Evolutionary conservation across 2,888 invertebrate genomes (phyloP).

Genomic region (Melanchra persicariae): DNA sequence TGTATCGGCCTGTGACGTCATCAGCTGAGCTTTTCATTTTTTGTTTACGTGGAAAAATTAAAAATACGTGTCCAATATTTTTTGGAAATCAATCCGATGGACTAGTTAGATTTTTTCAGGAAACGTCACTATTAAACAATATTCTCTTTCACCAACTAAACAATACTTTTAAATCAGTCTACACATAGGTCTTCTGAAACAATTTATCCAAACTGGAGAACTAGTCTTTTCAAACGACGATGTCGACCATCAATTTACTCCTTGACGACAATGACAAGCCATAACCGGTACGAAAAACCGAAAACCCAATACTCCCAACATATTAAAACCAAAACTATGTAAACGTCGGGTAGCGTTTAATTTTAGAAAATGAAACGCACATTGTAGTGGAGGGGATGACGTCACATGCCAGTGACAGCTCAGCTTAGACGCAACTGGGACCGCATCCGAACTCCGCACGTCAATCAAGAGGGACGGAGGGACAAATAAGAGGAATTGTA

Average conservation of each 20-base stretch:
- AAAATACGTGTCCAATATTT: too few species aligned
- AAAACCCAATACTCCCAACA: slow-evolving; percentile 21
- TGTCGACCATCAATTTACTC: not conserved
- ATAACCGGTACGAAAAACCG: slow-evolving; percentile 29
- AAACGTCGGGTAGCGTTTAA: slow-evolving; percentile 57
- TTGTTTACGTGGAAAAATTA: too few species aligned
- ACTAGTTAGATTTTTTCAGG: too few species aligned
- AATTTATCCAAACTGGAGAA: not conserved
- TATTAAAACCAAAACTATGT: slow-evolving; percentile 64
- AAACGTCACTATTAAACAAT: too few species aligned
- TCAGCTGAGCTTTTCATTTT: too few species aligned
- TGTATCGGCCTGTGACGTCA: too few species aligned
- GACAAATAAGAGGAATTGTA: slow-evolving; percentile 60
- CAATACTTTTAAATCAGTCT: too few species aligned
- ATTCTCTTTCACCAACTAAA: too few species aligned
- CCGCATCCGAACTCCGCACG: slow-evolving; percentile 70
- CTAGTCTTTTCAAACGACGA: not conserved
- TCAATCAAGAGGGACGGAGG: slow-evolving; percentile 71
- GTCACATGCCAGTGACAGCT: slow-evolving; percentile 78
- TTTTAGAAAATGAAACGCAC: slow-evolving; percentile 70
- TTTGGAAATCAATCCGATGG: too few species aligned
- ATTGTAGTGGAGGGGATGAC: slow-evolving; percentile 66
- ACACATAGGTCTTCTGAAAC: too few species aligned
- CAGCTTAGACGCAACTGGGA: slow-evolving; percentile 73
- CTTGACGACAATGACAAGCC: slow-evolving; percentile 3